These are phyloP conservation scores for Halcyon chelicuti DNA, from an alignment of 2,797 vertebrate species.

Conservation along the genomic window DNA sequence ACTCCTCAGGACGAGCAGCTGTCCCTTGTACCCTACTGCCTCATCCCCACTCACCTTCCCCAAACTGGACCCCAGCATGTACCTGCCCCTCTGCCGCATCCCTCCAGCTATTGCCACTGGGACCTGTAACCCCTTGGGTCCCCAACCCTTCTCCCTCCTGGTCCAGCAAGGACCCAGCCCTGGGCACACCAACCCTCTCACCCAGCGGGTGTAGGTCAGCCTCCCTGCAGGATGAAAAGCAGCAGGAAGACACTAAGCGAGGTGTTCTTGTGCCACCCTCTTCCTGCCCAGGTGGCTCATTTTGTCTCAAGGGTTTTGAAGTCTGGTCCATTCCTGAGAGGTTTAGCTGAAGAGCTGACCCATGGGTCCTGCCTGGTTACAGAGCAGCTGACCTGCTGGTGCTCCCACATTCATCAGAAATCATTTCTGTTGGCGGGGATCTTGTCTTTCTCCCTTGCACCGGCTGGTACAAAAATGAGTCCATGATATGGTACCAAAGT, in stretches of 20 bases:
- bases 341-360: background rate
- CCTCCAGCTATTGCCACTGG: background rate
- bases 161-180: background rate
- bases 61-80: rapidly evolving
- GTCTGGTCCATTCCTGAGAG: background rate
- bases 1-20: background rate
- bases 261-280: rapidly evolving
- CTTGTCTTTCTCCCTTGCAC: background rate
- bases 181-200: background rate
- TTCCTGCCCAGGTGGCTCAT: background rate
- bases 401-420: background rate
- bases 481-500: background rate
- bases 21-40: background rate
- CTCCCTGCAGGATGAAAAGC: background rate
- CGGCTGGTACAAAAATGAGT: background rate
- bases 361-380: background rate
- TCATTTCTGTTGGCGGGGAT: too few species aligned
- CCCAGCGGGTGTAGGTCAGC: background rate
- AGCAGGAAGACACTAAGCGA: background rate
- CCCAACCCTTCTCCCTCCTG: rapidly evolving
- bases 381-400: background rate
- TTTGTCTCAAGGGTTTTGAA: background rate
- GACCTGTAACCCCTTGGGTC: rapidly evolving
- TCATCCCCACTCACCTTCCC: background rate
- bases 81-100: background rate